Evolutionary conservation across 2,888 invertebrate species (phyloP), one percentile per base, ranked within the genome.

Genomic region (Diadegma fenestrale): DNA sequence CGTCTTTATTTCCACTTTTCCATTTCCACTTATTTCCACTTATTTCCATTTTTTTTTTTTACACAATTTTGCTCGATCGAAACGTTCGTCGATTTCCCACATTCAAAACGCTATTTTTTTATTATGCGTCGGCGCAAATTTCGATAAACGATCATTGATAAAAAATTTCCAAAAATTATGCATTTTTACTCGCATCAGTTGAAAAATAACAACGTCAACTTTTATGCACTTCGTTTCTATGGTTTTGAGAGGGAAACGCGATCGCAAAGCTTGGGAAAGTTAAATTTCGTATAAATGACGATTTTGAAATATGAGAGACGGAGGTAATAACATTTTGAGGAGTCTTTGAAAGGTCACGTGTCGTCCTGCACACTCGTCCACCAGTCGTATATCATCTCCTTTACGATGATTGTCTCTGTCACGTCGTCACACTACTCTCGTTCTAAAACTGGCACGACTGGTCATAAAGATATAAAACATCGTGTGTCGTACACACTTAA

Each of bases 391-490:
- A 87, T 89, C 87, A 88, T 82, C 82, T 77, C 58, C 77, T 88
- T 87, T 87, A 89, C 85, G 86, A 86, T 85, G 87, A 88, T 88
- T 88, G 88, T 89, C 86, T 85, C 85, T 81, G 89, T 88, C 88
- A 86, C 71, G 81, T 86, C 84, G 85, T 86, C 86, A 81, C 80
- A 78, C 75, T 86, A 78, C 75, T 86, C 76, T 80, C 75, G 64
- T 78, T 85, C 72, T n/a, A 76, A 82, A 80, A 80, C 73, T 77
- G 71, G 48, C 54, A 33, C 66, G 61, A 73, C 72, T 83, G 71
- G 78, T 80, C 86, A 85, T 88, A 87, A 89, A 88, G 63, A 51
- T n/a, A 26, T 58, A 37, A n/a, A n/a, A 37, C 0, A 26, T 26
- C 14, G 45, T 26, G 66, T 26, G 26, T 19, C 30, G 33, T 43